These are phyloP conservation scores for Dicranocentrus wangi DNA, from an alignment of 2,888 invertebrate genomes.

Conservation along the genomic window DNA sequence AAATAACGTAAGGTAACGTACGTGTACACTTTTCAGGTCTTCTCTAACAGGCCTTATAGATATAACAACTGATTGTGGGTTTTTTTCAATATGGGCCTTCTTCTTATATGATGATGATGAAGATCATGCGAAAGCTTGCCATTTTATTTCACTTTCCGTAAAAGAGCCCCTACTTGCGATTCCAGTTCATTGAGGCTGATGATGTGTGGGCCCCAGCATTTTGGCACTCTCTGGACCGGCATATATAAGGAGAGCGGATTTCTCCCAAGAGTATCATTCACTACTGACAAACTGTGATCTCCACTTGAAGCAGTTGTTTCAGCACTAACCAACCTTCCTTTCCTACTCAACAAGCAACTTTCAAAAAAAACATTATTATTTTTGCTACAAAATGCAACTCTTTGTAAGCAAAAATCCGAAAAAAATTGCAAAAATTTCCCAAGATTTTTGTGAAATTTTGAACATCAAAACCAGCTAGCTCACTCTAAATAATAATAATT, in stretches of 20 bases:
- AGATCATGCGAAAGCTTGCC: constrained; percentile 20
- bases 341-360: constrained; percentile 14
- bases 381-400: constrained; percentile 45
- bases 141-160: constrained; percentile 53
- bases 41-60: no score
- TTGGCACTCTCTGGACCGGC: constrained; percentile 55
- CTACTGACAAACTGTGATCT: constrained; percentile 41
- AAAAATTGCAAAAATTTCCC: neutral
- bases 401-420: constrained; percentile 35
- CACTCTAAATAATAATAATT: no score
- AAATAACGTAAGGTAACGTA: neutral
- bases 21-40: no score
- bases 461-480: no score
- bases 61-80: no score
- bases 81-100: no score
- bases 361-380: constrained; percentile 12
- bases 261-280: constrained; percentile 57
- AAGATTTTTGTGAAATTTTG: neutral
- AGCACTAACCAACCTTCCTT: constrained; percentile 27
- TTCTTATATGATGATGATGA: neutral
- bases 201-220: constrained; percentile 27
- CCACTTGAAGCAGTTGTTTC: constrained; percentile 30
- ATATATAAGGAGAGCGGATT: constrained; percentile 56
- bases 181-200: constrained; percentile 57
- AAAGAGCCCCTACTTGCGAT: constrained; percentile 53